Evolutionary conservation across 2,888 invertebrate species (phyloP).

Genomic region (Elgonia sp.): DNA sequence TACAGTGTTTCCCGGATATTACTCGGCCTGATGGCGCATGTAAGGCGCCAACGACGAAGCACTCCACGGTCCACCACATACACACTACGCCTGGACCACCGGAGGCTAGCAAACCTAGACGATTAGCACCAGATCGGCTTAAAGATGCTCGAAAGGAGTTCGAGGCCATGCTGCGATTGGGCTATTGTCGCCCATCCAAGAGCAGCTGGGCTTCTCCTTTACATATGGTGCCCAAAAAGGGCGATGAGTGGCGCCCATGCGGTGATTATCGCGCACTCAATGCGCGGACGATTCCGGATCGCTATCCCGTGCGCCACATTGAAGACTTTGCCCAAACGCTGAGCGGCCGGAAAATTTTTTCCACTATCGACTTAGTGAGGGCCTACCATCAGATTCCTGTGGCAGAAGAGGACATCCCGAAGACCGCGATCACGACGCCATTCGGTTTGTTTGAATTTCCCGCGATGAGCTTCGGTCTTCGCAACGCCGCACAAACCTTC

Average conservation of each 20-base stretch:
- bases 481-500: background rate
- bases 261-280: constrained; percentile 37
- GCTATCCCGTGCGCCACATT: too few species aligned
- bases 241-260: constrained; percentile 5
- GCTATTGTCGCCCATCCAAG: background rate
- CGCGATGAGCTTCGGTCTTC: background rate
- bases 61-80: background rate
- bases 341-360: background rate
- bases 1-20: background rate
- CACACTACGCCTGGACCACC: background rate
- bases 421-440: too few species aligned
- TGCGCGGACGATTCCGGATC: background rate
- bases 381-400: constrained; percentile 13
- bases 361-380: background rate
- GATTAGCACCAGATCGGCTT: background rate
- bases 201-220: constrained; percentile 3
- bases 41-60: background rate
- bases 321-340: background rate
- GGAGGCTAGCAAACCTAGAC: background rate
- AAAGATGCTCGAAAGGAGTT: background rate
- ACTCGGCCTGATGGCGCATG: background rate
- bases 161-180: background rate
- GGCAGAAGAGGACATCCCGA: too few species aligned
- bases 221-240: background rate
- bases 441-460: too few species aligned